Percentiles rank a stretch among this genome's conserved stretches.
Evolutionary conservation across 2,797 vertebrate genomes (phyloP).

Genomic region (Leptoclinus maculatus): DNA sequence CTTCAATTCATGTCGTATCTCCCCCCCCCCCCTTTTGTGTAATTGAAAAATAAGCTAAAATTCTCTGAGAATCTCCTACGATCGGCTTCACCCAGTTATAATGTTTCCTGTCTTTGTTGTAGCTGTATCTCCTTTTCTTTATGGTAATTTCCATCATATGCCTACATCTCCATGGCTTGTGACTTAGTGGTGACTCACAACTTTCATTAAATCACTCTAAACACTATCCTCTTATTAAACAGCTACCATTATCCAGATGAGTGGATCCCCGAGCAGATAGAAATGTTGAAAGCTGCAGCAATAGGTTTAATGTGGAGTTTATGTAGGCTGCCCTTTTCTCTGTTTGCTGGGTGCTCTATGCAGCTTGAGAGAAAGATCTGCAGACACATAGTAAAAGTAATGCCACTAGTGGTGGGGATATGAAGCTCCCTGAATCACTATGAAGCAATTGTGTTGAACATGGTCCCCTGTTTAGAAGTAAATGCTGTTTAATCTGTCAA

Average conservation of each 20-base stretch:
- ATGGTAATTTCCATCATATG: no score
- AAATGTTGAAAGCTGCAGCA: neutral
- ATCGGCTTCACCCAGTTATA: no score
- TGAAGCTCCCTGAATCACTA: neutral
- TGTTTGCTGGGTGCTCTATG: neutral
- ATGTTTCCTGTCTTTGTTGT: no score
- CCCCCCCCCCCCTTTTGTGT: no score
- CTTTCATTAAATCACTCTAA: neutral
- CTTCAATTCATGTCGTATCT: no score
- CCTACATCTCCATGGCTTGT: no score
- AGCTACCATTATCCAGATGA: neutral
- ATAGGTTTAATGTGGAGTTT: neutral
- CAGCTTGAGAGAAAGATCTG: neutral
- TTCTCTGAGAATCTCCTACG: no score
- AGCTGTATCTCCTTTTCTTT: no score
- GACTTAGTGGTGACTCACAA: no score
- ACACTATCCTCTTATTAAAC: neutral
- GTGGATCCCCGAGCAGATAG: neutral
- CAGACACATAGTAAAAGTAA: neutral
- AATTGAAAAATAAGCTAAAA: no score
- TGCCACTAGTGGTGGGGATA: neutral
- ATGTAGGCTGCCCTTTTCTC: neutral
- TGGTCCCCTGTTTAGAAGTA: neutral
- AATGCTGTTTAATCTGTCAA: neutral
- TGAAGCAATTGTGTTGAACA: rapidly evolving